phyloP scores from a whole-genome alignment of 2,797 vertebrate genomes.

The Rhinatrema bivittatum region DNA sequence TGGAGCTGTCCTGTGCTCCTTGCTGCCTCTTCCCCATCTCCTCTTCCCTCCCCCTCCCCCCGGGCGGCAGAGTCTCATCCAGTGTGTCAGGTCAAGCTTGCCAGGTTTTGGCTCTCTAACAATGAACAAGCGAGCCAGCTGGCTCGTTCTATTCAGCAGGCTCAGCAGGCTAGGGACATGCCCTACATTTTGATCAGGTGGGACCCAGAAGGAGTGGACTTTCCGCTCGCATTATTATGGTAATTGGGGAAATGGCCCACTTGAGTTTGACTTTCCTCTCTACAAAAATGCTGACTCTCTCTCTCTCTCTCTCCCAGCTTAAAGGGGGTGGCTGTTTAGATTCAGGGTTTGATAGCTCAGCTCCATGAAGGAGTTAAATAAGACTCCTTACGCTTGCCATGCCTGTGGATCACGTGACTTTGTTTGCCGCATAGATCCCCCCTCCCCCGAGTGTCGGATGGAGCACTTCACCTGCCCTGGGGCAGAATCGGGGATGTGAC shows the following conservation, averaged over 20 bases:
- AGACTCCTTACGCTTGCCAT: background rate
- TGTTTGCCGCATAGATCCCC: background rate
- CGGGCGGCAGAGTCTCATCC: background rate
- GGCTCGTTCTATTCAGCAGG: background rate
- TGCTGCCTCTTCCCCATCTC: background rate
- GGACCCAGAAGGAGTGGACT: background rate
- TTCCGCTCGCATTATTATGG: background rate
- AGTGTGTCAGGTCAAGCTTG: background rate
- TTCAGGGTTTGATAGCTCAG: background rate
- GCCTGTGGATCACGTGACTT: background rate
- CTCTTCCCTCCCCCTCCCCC: background rate
- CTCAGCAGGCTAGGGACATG: background rate
- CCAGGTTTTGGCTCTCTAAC: background rate
- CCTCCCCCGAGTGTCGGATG: background rate
- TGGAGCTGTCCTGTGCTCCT: too few relatives aligned
- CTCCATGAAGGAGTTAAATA: background rate
- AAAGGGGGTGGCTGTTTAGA: background rate
- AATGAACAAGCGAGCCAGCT: background rate
- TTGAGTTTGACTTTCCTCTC: background rate
- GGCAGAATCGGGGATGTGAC: too few relatives aligned
- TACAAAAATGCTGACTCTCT: too few relatives aligned
- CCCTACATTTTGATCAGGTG: background rate
- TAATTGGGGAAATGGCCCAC: background rate
- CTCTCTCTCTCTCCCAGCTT: background rate
- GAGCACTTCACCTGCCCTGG: accelerated